These are phyloP conservation scores for Brevipalpus yothersi DNA, from an alignment of 1,140 invertebrate species.

Conservation along the genomic window DNA sequence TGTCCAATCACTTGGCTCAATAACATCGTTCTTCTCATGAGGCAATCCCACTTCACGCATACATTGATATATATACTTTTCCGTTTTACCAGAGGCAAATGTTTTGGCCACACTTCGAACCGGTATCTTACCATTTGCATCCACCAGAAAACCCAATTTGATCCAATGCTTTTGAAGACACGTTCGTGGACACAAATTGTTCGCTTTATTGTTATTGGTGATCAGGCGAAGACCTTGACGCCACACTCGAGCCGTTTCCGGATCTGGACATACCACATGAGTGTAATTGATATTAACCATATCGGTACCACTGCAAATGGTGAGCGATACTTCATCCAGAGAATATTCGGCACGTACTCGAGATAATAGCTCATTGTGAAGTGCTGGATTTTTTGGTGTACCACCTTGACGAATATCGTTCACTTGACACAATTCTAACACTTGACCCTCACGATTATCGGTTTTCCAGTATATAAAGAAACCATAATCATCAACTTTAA, in stretches of 20 bases:
- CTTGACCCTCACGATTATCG: constrained; percentile 85
- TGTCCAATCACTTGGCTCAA: constrained; percentile 80
- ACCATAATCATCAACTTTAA: constrained; percentile 92
- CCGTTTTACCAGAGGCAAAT: constrained; percentile 85
- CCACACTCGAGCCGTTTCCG: constrained; percentile 86
- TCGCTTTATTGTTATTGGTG: constrained; percentile 90
- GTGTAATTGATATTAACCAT: constrained; percentile 95
- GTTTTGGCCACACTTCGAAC: constrained; percentile 84
- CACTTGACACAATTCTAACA: constrained; percentile 86
- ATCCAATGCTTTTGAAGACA: constrained; percentile 99
- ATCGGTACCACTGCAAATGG: constrained; percentile 93
- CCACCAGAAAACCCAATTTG: constrained; percentile 70
- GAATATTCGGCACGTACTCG: constrained; percentile 30
- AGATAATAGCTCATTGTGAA: constrained; percentile 42
- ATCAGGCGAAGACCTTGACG: constrained; percentile 60
- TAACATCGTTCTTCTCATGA: constrained; percentile 80
- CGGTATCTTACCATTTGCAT: constrained; percentile 82
- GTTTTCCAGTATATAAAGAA: constrained; percentile 99
- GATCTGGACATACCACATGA: constrained; percentile 77
- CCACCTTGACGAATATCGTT: constrained; percentile 78
- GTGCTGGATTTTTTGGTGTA: constrained; percentile 58
- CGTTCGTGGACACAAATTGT: constrained; percentile 79
- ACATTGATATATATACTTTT: constrained; percentile 93
- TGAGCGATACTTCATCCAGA: constrained; percentile 82
- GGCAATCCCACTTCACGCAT: constrained; percentile 76